A percentile compares a stretch with the other conserved stretches of the same genome.
Conservation (phyloP, 2,113 vertebrate genomes). For the Octodon degus region DNA sequence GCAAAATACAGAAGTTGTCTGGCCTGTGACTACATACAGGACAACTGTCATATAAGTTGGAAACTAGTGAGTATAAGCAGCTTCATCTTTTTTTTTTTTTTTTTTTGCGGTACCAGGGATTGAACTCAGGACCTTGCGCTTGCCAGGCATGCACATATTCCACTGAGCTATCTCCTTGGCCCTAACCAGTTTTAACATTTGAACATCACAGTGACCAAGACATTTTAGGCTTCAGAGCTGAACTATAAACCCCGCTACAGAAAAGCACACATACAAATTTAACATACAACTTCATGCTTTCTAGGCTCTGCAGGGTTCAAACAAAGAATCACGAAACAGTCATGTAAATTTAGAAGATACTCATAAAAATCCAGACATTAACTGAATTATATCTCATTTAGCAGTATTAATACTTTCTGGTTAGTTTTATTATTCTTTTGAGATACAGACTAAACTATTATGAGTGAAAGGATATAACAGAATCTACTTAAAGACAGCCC, state of each 20-base stretch:
- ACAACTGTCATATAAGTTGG: rapidly evolving
- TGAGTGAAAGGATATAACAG: background rate
- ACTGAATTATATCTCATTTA: slow-evolving; percentile 1
- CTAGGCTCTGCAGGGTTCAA: background rate
- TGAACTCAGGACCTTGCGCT: too few relatives aligned
- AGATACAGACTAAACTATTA: background rate
- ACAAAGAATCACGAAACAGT: background rate
- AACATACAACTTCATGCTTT: background rate
- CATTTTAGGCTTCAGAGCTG: background rate
- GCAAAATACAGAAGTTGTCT: background rate
- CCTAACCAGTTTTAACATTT: too few relatives aligned
- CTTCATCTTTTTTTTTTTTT: background rate
- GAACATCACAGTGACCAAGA: background rate
- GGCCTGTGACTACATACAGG: background rate
- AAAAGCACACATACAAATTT: background rate
- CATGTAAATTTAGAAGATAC: background rate
- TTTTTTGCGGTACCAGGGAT: too few relatives aligned
- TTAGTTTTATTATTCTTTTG: background rate
- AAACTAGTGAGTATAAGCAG: background rate
- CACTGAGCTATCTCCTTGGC: too few relatives aligned
- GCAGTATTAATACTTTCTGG: slow-evolving; percentile 18
- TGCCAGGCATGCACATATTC: too few relatives aligned
- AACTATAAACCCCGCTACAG: background rate
- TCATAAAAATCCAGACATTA: background rate
- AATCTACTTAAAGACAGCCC: background rate